Conservation (phyloP, 1,140 invertebrate species). For the Lithobius niger region DNA sequence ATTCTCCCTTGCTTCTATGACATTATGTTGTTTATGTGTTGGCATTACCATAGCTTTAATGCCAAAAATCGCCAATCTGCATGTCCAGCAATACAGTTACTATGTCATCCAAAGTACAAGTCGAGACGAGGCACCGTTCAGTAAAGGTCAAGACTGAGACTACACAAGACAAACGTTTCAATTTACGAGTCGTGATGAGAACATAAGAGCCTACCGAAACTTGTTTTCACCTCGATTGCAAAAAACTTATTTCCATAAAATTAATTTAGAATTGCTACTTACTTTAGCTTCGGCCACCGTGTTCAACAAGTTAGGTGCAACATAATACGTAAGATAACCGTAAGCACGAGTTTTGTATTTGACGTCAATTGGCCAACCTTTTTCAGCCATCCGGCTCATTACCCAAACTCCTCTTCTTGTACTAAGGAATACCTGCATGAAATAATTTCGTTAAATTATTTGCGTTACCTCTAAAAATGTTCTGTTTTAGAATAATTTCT, state of each 20-base stretch:
- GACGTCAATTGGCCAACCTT: slow-evolving; percentile 28
- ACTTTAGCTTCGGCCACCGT: background rate
- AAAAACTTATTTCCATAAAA: background rate
- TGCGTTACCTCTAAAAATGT: background rate
- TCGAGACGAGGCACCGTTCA: background rate
- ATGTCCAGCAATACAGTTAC: too few species aligned
- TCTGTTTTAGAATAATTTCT: too few species aligned
- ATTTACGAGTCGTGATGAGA: background rate
- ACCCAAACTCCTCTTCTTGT: slow-evolving; percentile 38
- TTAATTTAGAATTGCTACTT: background rate
- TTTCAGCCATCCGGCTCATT: slow-evolving; percentile 24
- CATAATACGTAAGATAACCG: slow-evolving; percentile 13
- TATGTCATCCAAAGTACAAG: background rate
- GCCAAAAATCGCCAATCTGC: too few species aligned
- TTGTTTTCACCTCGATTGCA: background rate
- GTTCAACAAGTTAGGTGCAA: slow-evolving; percentile 5
- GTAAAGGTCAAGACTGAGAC: background rate
- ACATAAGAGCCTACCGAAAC: background rate
- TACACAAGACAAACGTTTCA: background rate
- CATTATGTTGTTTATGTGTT: too few species aligned
- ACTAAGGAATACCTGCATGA: slow-evolving; percentile 32
- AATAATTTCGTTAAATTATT: slow-evolving; percentile 12
- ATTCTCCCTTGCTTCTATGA: too few species aligned
- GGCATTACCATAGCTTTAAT: too few species aligned
- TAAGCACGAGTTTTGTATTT: slow-evolving; percentile 7